Evolutionary conservation across 2,888 invertebrate genomes (phyloP), one percentile per base, ranked within the genome.

Genomic region (Acleris holmiana): DNA sequence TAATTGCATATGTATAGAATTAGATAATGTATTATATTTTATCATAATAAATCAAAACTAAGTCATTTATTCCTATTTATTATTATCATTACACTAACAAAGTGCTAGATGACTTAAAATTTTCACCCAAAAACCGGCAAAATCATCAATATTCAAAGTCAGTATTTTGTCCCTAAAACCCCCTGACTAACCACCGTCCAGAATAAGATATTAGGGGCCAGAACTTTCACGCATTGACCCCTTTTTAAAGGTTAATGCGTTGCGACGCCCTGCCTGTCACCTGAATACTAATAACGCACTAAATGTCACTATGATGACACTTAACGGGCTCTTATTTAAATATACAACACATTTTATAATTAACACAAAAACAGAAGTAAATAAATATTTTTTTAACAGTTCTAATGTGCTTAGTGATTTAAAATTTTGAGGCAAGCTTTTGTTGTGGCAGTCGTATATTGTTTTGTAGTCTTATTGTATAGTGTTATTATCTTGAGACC

Each of bases 161-260:
- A 73, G 87, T 86, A 84, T 84, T 82, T 85, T 83, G 80, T 80
- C 70, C 78, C 74, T 79, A 80, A 83, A 73, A 72, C 80, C 83
- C 81, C 82, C 80, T 71, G 79, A 80, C 81, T 84, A 87, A 86
- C 84, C 81, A 82, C 78, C 78, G 82, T 73, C 76, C 79, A 81
- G 91, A 90, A 90, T 91, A 90, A 88, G 84, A 84, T 89, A 91
- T 89, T 83, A 89, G 88, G 88, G 88, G 85, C 82, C 82, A 84
- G 74, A 86, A 90, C 84, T 91, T 77, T 88, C 84, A 89, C 88
- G 86, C 89, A 85, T 86, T 86, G 91, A 91, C 89, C 91, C 88
- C 89, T 90, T 91, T 91, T 91, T 85, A 90, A 89, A 89, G 89
- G 89, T 90, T 89, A 90, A 91, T 89, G 85, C 83, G 81, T 84